Base-by-base conservation (phyloP, 2,888 invertebrate species). In the Gnatocerus cornutus region DNA sequence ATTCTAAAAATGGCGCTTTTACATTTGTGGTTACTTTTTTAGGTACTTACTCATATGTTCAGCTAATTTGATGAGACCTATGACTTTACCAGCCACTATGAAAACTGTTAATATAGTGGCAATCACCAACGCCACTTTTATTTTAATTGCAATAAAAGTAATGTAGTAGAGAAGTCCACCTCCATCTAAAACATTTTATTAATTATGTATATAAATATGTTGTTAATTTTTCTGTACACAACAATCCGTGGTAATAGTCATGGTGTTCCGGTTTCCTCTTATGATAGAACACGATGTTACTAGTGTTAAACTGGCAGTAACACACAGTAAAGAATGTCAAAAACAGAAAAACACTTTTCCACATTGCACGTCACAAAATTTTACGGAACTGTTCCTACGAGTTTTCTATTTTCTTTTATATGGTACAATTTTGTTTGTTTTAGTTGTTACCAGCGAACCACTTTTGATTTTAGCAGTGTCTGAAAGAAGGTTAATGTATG, bases 131-230 rank as follows among this genome's bases (percentile, higher is more conserved):
- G 78, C 76, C n/a, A 82, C 71, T 74, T 82, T 82, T 5, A 79
- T 72, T 76, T 82, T 82, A 4, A 82, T 74, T 1, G 78, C 76
- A 12, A 82, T 62, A 66, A 82, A 81, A 3, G 77, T 73, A 59
- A 81, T 65, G 56, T 79, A 81, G 46, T 77, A 75, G 5, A 79
- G 45, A 30, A 77, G 43, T 33, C 75, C 77, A 45, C 75, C 73
- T 10, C 77, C 77, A 72, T 78, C 80, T 79, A 27, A 1, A 62
- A 62, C 7, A 9, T 7, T n/a, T 33, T 9, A 33, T 33, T 33
- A 33, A 33, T 33, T 33, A 4, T 33, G 7, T 21, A 21, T n/a
- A n/a, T n/a, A n/a, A n/a, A n/a, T n/a, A 21, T 4, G 4, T 21
- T 21, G 21, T 21, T 3, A 21, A 3, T 21, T 21, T 21, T 21